Evolutionary conservation across 2,113 vertebrate species (phyloP), one percentile per base, ranked within the genome.

Genomic region (Ciconia maguari): DNA sequence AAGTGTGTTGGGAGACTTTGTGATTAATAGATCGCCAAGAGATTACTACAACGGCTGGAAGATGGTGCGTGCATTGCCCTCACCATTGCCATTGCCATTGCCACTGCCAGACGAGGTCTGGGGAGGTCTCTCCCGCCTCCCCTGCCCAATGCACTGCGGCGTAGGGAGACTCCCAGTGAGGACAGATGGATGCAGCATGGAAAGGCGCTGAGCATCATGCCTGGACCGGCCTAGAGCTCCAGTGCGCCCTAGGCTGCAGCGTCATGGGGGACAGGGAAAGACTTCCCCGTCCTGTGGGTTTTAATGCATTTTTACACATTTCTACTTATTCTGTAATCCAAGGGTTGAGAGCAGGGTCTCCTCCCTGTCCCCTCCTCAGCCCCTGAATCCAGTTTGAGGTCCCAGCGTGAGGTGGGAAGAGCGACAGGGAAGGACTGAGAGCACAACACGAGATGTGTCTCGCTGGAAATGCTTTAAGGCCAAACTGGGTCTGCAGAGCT

Each of bases 11-110:
- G 55, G 38, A n/a, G 34, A 16, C 7, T 69, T 36, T 8, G 38
- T 4, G 34, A 25, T 54, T 7, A 32, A 9, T 2, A 15, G 13
- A 17, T 54, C 0, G 1, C 21, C 60, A 30, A 38, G 44, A 49
- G 4, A 4, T 29, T 4, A 6, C 13, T 27, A 4, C 34, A 32
- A 1, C 7, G 1, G 0, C 11, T 30, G 49, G 30, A 12, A n/a
- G 10, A 49, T 0, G 4, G 32, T 55, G 51, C 0, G 0, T 15
- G 38, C 15, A 1, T 8, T 29, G 27, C 19, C 41, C 24, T 83
- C 46, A 8, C 17, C 15, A 1, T 13, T 32, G 27, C 6, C 76
- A 13, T 1, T 36, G 48, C 7, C 58, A 20, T 4, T 25, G 29
- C 4, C 77, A 16, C n/a, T 6, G 30, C 80, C 58, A 27, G 42